Evolutionary conservation across 2,888 invertebrate species (phyloP), one percentile per base, ranked within the genome.

Genomic region (Phasia obesa): DNA sequence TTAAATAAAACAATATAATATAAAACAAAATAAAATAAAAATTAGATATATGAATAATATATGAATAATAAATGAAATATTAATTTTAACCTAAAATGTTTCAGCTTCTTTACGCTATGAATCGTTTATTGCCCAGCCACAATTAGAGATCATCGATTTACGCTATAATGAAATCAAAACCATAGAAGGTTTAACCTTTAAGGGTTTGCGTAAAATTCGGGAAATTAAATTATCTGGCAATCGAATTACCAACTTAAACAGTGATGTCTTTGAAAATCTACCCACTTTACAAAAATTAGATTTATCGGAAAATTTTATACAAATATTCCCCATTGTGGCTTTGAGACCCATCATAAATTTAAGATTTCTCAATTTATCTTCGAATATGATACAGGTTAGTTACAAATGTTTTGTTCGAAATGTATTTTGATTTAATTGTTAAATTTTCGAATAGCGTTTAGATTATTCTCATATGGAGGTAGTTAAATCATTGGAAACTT

Each of bases 271-370:
- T 64, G 90, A 91, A 92, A 94, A 96, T 70, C 94, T 96, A 4
- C 93, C 94, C 76, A 94, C 95, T 86, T 92, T 98, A 82, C 94
- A 95, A 87, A 94, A 94, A 86, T 92, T 98, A 85, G 97, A 97
- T 90, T 92, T 98, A 27, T 96, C 97, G 0, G 95, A 96, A 88
- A 98, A 98, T 92, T 97, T 96, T 89, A 94, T 98, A 73, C 92
- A 93, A 1, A 95, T 96, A 89, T 96, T 97, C 88, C 97, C 97
- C 4, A 94, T 94, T 0, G 94, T 95, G 11, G 95, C 97, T 0
- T 90, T 97, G 55, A 94, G 95, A 88, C 93, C 94, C 31, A 93
- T 97, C 86, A 91, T 92, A 23, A 93, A 93, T 73, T 91, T 98
- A 23, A 94, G 94, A 88, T 94, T 94, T 84, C 92, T 97, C 82